phyloP scores from a whole-genome alignment of 1,140 invertebrate genomes.

The Temnothorax nylanderi region DNA sequence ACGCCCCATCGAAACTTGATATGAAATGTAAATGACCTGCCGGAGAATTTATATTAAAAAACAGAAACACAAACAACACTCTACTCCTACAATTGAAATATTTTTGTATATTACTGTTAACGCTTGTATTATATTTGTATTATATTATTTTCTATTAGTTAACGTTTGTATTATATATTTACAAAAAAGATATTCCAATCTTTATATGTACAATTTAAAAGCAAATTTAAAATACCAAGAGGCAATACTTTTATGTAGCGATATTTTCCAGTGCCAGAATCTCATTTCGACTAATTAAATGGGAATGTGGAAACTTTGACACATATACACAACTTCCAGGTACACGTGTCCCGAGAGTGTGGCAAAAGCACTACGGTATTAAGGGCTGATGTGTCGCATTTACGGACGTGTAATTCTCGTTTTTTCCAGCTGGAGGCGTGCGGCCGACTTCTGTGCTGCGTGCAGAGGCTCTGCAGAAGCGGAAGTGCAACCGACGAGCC shows the following conservation, averaged over 20 bases:
- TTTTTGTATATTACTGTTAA: not conserved
- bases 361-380: not conserved
- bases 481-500: constrained; percentile 74
- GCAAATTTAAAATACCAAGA: not conserved
- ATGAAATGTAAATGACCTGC: constrained; percentile 12
- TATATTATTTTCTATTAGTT: not conserved
- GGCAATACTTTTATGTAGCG: not conserved
- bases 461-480: constrained; percentile 78
- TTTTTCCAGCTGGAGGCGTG: constrained; percentile 80
- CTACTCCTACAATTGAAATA: not conserved
- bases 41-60: constrained; percentile 22
- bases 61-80: not conserved
- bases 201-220: not conserved
- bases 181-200: not conserved
- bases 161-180: not conserved
- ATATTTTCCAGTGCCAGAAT: not conserved
- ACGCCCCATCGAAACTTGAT: not conserved
- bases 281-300: not conserved
- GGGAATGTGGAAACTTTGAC: not conserved
- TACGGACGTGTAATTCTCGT: not conserved
- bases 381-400: constrained; percentile 14
- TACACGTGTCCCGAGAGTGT: not conserved
- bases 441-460: constrained; percentile 79
- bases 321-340: not conserved
- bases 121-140: not conserved